Evolutionary conservation across 2,888 invertebrate genomes (phyloP).

Genomic region (Bellardia pandia): DNA sequence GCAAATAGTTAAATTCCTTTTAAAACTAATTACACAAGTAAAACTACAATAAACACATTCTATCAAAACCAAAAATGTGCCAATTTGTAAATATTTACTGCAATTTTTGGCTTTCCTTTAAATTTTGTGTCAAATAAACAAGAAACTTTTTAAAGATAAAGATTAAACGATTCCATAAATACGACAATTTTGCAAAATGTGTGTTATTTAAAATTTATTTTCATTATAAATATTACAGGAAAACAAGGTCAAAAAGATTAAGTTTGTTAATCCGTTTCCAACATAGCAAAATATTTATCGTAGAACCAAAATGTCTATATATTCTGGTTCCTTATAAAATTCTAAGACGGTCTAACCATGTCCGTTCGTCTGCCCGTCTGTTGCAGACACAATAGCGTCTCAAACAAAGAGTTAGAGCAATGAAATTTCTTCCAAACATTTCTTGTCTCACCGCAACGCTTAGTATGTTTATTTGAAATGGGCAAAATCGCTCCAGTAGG

Average conservation of each 20-base stretch:
- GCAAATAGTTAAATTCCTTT: neutral
- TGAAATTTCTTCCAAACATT: too few relatives aligned
- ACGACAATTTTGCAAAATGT: slow-evolving; percentile 48
- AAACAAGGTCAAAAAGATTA: slow-evolving; percentile 44
- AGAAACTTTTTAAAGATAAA: slow-evolving; percentile 25
- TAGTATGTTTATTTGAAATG: too few relatives aligned
- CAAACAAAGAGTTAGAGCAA: too few relatives aligned
- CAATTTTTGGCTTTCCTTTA: neutral
- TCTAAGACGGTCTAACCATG: too few relatives aligned
- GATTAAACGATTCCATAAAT: slow-evolving; percentile 21
- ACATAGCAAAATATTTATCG: too few relatives aligned
- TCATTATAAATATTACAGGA: slow-evolving; percentile 29
- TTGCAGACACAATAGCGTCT: too few relatives aligned
- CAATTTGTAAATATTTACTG: slow-evolving; percentile 9
- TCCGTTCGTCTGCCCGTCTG: too few relatives aligned
- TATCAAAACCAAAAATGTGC: slow-evolving; percentile 4
- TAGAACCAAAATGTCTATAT: too few relatives aligned
- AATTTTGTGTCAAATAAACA: slow-evolving; percentile 39
- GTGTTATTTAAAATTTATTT: slow-evolving; percentile 36
- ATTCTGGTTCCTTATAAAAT: too few relatives aligned
- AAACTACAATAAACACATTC: slow-evolving; percentile 9
- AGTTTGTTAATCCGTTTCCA: too few relatives aligned
- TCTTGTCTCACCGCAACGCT: too few relatives aligned
- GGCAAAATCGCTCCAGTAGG: too few relatives aligned
- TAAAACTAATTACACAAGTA: neutral